Evolutionary conservation across 23 tunicate genomes (phyloP).

Genomic region (Styela clava): DNA sequence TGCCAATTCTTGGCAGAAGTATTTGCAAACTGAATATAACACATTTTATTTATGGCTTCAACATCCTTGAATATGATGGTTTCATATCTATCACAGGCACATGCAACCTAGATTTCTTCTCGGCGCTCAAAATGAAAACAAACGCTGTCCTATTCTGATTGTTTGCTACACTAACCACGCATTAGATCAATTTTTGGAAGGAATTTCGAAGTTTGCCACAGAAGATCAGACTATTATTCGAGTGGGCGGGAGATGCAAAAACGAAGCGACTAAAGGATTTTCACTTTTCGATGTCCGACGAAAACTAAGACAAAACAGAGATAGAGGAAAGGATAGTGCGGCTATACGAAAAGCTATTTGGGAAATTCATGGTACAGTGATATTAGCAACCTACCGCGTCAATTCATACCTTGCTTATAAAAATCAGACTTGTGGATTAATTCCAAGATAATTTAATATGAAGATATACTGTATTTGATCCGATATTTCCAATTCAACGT

Average conservation of each 20-base stretch:
- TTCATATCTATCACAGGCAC: too few species aligned
- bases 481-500: too few species aligned
- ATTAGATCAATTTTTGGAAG: conserved; percentile 94
- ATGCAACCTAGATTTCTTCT: too few species aligned
- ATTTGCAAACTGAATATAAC: too few species aligned
- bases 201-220: conserved; percentile 49
- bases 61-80: too few species aligned
- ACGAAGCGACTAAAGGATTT: conserved; percentile 51
- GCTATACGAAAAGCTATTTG: conserved; percentile 42
- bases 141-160: conserved; percentile 53
- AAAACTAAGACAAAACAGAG: conserved; percentile 9
- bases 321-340: background rate
- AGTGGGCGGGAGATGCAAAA: conserved; percentile 81
- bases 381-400: background rate
- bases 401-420: background rate
- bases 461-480: too few species aligned
- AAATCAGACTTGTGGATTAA: too few species aligned
- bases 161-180: conserved; percentile 98
- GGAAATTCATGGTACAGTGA: conserved; percentile 18
- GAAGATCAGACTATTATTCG: conserved; percentile 38
- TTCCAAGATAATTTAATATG: too few species aligned
- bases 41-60: too few species aligned
- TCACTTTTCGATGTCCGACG: conserved; percentile 31
- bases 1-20: too few species aligned
- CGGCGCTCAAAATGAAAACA: background rate